Conservation (phyloP, 1,140 invertebrate genomes). For the Bicyclus anynana region DNA sequence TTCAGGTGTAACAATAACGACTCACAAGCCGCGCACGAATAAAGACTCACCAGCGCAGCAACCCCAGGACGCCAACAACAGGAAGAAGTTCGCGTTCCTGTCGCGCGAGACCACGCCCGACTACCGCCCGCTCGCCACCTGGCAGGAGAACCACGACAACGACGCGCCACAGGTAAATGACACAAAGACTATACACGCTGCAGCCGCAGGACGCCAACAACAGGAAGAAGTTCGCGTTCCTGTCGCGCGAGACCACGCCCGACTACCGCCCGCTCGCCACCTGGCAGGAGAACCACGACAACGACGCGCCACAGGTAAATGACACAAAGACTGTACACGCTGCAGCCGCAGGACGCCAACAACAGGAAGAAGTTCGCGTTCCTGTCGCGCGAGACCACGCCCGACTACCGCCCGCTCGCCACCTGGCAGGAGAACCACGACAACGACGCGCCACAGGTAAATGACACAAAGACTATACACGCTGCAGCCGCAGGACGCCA, state of each 20-base stretch:
- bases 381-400: slow-evolving; percentile 87
- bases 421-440: slow-evolving; percentile 46
- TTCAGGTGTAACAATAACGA: slow-evolving; percentile 82
- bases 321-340: slow-evolving; percentile 14
- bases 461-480: slow-evolving; percentile 16
- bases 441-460: slow-evolving; percentile 41
- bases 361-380: slow-evolving; percentile 87
- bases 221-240: slow-evolving; percentile 88
- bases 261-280: slow-evolving; percentile 86
- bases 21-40: slow-evolving; percentile 83
- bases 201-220: neutral
- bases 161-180: slow-evolving; percentile 45
- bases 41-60: slow-evolving; percentile 69
- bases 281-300: slow-evolving; percentile 41
- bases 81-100: slow-evolving; percentile 91
- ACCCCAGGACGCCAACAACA: slow-evolving; percentile 84
- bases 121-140: slow-evolving; percentile 83
- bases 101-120: slow-evolving; percentile 89
- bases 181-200: slow-evolving; percentile 13
- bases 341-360: too few relatives aligned
- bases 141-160: slow-evolving; percentile 38
- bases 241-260: slow-evolving; percentile 88
- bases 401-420: slow-evolving; percentile 87
- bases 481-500: too few relatives aligned
- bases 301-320: slow-evolving; percentile 43